A percentile compares a stretch with the other conserved stretches of the same genome.
Conservation (phyloP, 1,140 invertebrate species). For the Holotrichia oblita region DNA sequence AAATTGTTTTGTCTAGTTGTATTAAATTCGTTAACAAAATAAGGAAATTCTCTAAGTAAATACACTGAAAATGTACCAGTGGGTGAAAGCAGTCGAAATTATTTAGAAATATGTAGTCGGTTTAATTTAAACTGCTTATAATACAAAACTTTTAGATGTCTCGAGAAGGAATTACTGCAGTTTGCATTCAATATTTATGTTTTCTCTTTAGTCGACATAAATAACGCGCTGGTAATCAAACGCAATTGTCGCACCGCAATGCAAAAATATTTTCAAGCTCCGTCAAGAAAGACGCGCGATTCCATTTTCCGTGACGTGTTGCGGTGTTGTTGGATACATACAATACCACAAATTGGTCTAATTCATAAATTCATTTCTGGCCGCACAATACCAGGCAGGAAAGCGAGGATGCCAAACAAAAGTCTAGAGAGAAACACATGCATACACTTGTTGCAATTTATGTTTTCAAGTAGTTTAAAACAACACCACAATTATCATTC, state of each 20-base stretch:
- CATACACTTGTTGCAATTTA: conserved; percentile 13
- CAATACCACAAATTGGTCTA: conserved; percentile 12
- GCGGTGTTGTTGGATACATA: not conserved
- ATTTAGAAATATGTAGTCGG: too few species aligned
- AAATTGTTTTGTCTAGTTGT: too few species aligned
- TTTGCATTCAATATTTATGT: too few species aligned
- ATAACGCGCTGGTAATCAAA: not conserved
- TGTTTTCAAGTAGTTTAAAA: conserved; percentile 25
- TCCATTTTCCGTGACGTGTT: not conserved
- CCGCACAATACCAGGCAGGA: not conserved
- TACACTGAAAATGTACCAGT: too few species aligned
- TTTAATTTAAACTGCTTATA: too few species aligned
- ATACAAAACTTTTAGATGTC: too few species aligned
- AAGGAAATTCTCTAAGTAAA: too few species aligned
- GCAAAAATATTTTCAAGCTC: not conserved
- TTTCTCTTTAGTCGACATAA: not conserved
- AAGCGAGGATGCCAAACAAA: not conserved
- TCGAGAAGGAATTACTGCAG: too few species aligned
- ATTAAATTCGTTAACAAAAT: too few species aligned
- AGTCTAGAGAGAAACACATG: not conserved
- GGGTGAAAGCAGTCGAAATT: too few species aligned
- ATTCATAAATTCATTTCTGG: conserved; percentile 24
- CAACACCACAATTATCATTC: conserved; percentile 22
- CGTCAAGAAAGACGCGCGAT: not conserved
- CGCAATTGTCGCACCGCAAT: not conserved